Base-by-base conservation (phyloP, 2,888 invertebrate species). In the Aphelenchoides bicaudatus region DNA sequence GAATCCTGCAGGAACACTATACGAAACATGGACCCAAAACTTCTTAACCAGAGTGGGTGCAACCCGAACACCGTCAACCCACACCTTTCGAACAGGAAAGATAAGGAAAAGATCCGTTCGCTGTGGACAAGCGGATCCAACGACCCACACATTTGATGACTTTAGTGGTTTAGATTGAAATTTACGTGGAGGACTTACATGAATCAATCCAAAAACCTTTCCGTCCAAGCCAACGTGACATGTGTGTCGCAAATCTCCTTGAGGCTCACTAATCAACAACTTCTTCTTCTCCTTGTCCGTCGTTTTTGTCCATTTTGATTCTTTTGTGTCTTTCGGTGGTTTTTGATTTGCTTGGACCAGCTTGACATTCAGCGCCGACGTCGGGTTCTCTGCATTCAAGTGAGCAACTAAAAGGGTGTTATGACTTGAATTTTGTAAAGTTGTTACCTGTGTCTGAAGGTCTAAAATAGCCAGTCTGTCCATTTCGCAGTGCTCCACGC, bases 211-310 rank as follows among this genome's bases (percentile, higher is more conserved):
- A 81, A 98, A 98, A 79, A 90, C 90, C 28, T 91, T 91, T 0
- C 96, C 96, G 80, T 98, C 96, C 39, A 92, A 84, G 0, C 96
- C 96, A 10, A 98, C 91, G 80, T 98, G 98, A 6, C 87, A 87
- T 0, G 92, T 96, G 80, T 98, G 98, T 75, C 92, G 90, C 21
- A 96, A 86, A 80, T 96, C 94, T 37, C 91, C 92, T 80, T 94
- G 92, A 0, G 98, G 96, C 61, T 89, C 87, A 48, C 93, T 92
- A 75, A 96, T 98, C 92, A 93, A 34, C 51, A 70, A 47, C 58
- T 76, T 78, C 58, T 63, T 67, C 48, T 59, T 62, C 39, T 73
- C 74, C 21, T 57, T 28, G 31, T 54, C 39, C 53, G 60, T 63
- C 34, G 25, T 19, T 8, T 53, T 49, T 49, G 61, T 53, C 39